phyloP scores from a whole-genome alignment of 2,888 invertebrate species.

The Brenthis daphne region DNA sequence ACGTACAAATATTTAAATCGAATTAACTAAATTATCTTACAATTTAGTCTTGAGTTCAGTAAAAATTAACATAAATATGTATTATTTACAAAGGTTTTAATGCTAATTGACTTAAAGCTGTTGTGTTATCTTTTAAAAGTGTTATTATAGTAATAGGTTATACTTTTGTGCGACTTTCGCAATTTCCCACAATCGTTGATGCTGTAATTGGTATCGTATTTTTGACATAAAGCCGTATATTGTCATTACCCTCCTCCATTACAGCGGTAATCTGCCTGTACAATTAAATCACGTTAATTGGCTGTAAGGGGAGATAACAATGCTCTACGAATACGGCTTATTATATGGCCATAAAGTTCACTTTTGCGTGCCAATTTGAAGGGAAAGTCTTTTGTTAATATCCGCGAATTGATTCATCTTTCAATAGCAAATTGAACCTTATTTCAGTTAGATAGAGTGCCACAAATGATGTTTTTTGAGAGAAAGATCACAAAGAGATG shows the following conservation, averaged over 20 bases:
- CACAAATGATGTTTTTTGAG: conserved; percentile 40
- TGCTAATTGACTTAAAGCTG: no score
- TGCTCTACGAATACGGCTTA: conserved; percentile 45
- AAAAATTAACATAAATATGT: no score
- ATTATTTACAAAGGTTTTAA: no score
- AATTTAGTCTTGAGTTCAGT: no score
- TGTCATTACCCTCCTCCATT: conserved; percentile 74
- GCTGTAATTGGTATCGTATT: conserved; percentile 18
- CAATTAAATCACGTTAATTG: conserved; percentile 81
- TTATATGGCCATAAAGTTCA: conserved; percentile 45
- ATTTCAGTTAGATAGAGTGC: conserved; percentile 44
- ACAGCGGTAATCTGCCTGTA: conserved; percentile 74
- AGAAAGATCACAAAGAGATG: conserved; percentile 72
- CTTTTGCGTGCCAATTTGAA: conserved; percentile 45
- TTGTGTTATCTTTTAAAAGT: no score
- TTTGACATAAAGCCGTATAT: conserved; percentile 34
- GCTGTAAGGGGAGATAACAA: conserved; percentile 58
- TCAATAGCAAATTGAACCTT: conserved; percentile 46
- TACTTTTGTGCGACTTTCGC: not conserved
- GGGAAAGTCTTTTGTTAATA: conserved; percentile 66
- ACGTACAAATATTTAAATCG: not conserved
- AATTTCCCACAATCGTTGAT: conserved; percentile 9
- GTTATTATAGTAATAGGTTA: not conserved
- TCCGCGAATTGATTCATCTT: conserved; percentile 61
- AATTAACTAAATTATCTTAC: no score